Percentiles rank a stretch among this genome's conserved stretches.
Conservation (phyloP, 2,113 vertebrate species). For the Haplochromis vanheusdeni region DNA sequence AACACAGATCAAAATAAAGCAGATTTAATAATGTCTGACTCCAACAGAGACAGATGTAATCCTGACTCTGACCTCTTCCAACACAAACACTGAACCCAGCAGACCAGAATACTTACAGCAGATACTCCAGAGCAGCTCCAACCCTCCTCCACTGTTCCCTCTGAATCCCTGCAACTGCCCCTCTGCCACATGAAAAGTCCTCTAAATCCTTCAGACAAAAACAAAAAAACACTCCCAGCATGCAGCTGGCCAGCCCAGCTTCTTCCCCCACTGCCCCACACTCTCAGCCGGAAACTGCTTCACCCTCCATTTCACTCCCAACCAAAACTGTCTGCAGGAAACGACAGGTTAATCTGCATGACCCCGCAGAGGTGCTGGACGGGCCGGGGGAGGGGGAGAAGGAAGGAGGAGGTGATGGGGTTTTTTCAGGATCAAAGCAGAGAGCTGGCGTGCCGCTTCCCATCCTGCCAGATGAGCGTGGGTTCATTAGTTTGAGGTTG, state of each 20-base stretch:
- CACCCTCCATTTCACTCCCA: slow-evolving; percentile 31
- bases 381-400: neutral
- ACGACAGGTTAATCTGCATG: slow-evolving; percentile 40
- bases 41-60: neutral
- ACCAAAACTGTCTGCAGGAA: slow-evolving; percentile 25
- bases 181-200: neutral
- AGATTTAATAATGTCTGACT: neutral
- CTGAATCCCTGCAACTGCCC: neutral
- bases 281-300: neutral
- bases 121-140: neutral
- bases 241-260: neutral
- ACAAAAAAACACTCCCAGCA: slow-evolving; percentile 11
- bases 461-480: neutral
- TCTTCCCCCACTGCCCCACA: neutral
- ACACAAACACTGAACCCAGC: neutral
- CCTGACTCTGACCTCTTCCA: neutral
- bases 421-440: slow-evolving; percentile 31
- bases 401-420: neutral
- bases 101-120: neutral
- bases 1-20: neutral
- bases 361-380: slow-evolving; percentile 18
- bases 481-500: neutral
- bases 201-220: neutral
- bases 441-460: neutral
- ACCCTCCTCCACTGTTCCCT: neutral